phyloP scores from a whole-genome alignment of 1,140 invertebrate genomes.

The Sycobia sp. region DNA sequence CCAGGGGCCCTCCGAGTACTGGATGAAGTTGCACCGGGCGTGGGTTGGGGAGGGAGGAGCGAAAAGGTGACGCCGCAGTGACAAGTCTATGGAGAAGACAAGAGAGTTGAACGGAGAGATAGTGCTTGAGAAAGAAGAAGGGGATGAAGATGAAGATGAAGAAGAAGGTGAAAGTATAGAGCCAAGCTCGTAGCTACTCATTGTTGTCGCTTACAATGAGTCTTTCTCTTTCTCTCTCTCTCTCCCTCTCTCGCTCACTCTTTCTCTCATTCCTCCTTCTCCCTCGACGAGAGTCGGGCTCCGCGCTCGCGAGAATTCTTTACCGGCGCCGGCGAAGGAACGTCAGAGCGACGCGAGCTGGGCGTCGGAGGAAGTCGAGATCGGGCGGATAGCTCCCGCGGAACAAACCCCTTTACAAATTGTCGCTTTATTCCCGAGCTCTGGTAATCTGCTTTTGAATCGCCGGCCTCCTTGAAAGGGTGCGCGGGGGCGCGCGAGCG shows the following conservation, averaged over 20 bases:
- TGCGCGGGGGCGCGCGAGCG: not conserved
- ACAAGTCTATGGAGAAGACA: not conserved
- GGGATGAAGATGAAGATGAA: not conserved
- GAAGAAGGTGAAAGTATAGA: not conserved
- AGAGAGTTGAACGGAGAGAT: not conserved
- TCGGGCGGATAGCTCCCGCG: constrained; percentile 18
- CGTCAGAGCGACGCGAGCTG: constrained; percentile 3
- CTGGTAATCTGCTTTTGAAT: constrained; percentile 27
- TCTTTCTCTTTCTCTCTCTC: constrained; percentile 27
- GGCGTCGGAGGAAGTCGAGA: constrained; percentile 19
- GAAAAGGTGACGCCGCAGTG: not conserved
- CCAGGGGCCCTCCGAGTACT: too few species aligned
- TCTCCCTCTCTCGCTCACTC: too few species aligned
- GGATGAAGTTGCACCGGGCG: too few species aligned
- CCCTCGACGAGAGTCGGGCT: too few species aligned
- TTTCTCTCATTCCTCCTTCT: not conserved
- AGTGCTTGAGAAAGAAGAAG: not conserved
- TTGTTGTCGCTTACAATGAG: constrained; percentile 32
- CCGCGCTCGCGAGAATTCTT: too few species aligned
- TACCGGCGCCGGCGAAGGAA: not conserved
- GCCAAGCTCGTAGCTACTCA: constrained; percentile 21
- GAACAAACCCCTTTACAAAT: constrained; percentile 32
- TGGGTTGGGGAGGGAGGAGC: constrained; percentile 3
- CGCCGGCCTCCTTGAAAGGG: constrained; percentile 4
- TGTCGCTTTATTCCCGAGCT: constrained; percentile 5